Evolutionary conservation across 64 coral and sea anemone species (phyloP), one percentile per base, ranked within the genome.

Genomic region (Pachyseris speciosa): DNA sequence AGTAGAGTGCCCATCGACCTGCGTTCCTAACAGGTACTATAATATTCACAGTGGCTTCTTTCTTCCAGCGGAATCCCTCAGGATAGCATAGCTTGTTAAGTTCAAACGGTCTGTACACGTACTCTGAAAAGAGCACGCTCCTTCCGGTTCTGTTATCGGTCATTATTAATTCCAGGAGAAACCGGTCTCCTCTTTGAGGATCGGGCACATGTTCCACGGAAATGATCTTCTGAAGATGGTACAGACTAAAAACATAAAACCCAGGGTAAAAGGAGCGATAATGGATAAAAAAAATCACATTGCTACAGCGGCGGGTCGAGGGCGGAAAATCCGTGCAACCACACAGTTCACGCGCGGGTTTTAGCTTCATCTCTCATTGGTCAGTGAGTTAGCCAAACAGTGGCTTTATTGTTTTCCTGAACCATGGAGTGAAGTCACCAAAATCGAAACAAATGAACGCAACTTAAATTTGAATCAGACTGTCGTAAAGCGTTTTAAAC

Each of bases 1-100:
- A 75, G 69, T 94, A 83, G 3, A 94, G 80, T 10, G 92, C 92
- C 95, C 95, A 98, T 8, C 91, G 65, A 4, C 91, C 91, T 3
- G 70, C 83, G 36, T 98, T 91, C 29, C 65, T 98, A 20, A 98
- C 29, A 53, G 95, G 95, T 1, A 98, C 95, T 1, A 98, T 84
- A 24, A 98, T 30, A 13, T 98, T 94, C 0, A 98, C 88, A 2
- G 75, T 88, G 5, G 83, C 92, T 28, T 91, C 25, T 72, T 91
- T 94, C 2, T n/a, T 91, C 95, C 95, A 98, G 9, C 66, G 74
- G 53, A 98, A 98, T 72, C 70, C 74, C 38, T 83, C 63, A 12
- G 95, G 95, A 68, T 42, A 91, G n/a, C 92, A 98, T n/a, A 94
- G 75, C n/a, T 17, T 73, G 11, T 57, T 59, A 27, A 45, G 26